phyloP scores from a whole-genome alignment of 2,797 vertebrate genomes.

The Chrysolophus pictus region DNA sequence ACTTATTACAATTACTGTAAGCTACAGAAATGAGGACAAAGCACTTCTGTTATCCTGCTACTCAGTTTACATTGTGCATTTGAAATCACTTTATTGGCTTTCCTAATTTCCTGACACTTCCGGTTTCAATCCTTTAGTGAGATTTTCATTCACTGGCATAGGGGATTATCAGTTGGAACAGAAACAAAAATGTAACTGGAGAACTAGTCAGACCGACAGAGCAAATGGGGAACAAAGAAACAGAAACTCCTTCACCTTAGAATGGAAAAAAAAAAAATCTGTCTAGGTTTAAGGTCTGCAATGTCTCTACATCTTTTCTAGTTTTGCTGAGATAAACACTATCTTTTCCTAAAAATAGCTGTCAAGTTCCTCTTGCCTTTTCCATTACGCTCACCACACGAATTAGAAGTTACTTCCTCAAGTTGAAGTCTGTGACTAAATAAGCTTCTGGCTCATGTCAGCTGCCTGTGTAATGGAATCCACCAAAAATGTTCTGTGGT shows the following conservation, averaged over 20 bases:
- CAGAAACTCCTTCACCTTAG: neutral
- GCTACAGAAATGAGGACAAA: neutral
- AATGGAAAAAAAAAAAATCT: neutral
- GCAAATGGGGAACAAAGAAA: neutral
- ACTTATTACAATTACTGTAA: neutral
- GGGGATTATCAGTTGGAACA: neutral
- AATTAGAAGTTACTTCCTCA: constrained; percentile 49
- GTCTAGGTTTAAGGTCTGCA: constrained; percentile 21
- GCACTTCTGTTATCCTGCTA: neutral
- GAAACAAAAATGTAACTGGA: neutral
- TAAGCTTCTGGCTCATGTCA: neutral
- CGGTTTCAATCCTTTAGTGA: neutral
- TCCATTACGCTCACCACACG: constrained; percentile 2
- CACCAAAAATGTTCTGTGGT: neutral
- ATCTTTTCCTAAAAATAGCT: constrained; percentile 41
- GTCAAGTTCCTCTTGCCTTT: constrained; percentile 43
- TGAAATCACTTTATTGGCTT: neutral
- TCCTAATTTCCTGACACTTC: neutral
- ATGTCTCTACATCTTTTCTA: neutral
- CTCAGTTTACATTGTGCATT: neutral
- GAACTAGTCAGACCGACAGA: neutral
- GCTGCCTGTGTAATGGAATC: neutral
- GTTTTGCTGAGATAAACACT: constrained; percentile 47
- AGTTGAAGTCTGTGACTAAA: constrained; percentile 26
- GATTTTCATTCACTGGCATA: neutral